A percentile compares a stretch with the other conserved stretches of the same genome.
Evolutionary conservation across 30 jellyfish, hydroid and myxozoan species (phyloP).

Genomic region (Hydractinia symbiolongicarpus): DNA sequence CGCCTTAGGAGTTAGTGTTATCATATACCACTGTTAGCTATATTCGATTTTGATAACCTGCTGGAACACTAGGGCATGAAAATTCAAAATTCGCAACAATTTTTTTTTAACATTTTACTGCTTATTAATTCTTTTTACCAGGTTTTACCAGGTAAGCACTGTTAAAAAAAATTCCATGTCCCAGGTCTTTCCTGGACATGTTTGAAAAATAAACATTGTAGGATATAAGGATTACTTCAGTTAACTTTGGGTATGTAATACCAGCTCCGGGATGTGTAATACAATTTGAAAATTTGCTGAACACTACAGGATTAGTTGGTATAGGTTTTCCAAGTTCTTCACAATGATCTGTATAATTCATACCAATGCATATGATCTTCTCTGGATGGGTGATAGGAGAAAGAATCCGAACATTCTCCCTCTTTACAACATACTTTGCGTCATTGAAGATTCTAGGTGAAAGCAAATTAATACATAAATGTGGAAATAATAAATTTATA

Average conservation of each 20-base stretch:
- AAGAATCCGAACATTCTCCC: conserved; percentile 33
- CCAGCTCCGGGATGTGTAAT: conserved; percentile 74
- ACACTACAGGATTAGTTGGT: conserved; percentile 73
- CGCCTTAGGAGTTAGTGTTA: too few relatives aligned
- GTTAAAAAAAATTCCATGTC: too few relatives aligned
- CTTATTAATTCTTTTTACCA: too few relatives aligned
- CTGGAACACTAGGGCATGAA: too few relatives aligned
- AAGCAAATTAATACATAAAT: too few relatives aligned
- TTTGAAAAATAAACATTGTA: not conserved
- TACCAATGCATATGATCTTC: conserved; percentile 86
- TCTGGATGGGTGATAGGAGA: conserved; percentile 70
- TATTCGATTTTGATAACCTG: too few relatives aligned
- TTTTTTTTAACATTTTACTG: too few relatives aligned
- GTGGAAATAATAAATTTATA: too few relatives aligned
- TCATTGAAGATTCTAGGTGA: conserved; percentile 34
- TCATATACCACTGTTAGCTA: too few relatives aligned
- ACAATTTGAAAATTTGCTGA: conserved; percentile 57
- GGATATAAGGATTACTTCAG: conserved; percentile 33
- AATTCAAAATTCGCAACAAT: too few relatives aligned
- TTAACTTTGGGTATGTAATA: conserved; percentile 46
- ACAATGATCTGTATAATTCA: conserved; percentile 85
- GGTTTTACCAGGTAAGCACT: too few relatives aligned
- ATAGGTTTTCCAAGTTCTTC: conserved; percentile 73
- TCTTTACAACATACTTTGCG: conserved; percentile 42
- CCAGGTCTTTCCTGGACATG: too few relatives aligned